These are phyloP conservation scores for Eulacestoma nigropectus DNA, from an alignment of 2,113 vertebrate genomes.

Conservation along the genomic window DNA sequence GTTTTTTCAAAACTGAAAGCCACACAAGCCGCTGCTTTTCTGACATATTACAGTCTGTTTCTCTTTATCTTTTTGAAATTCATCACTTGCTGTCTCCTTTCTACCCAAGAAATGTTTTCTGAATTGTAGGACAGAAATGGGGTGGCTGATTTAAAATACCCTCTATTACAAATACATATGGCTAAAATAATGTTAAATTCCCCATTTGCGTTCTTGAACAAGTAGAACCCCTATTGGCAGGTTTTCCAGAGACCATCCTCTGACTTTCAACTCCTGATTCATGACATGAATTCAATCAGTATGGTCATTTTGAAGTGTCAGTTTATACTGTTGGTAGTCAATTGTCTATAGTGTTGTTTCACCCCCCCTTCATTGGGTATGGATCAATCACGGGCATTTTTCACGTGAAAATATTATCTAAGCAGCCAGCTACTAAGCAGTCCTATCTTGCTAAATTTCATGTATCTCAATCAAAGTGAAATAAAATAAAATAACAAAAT, in stretches of 20 bases:
- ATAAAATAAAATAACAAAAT: neutral
- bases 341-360: accelerated
- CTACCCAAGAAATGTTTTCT: neutral
- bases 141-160: neutral
- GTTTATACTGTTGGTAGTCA: neutral
- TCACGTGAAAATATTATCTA: neutral
- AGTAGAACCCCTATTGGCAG: neutral
- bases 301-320: neutral
- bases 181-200: neutral
- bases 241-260: neutral
- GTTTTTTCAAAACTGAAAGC: neutral
- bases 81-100: neutral
- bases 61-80: neutral
- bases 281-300: neutral
- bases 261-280: neutral
- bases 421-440: neutral
- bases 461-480: neutral
- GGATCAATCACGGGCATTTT: neutral
- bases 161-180: neutral
- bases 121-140: neutral
- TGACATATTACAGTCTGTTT: neutral
- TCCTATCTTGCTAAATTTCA: neutral
- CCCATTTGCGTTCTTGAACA: neutral
- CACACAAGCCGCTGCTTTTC: neutral
- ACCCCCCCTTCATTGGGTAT: neutral